Evolutionary conservation across 2,888 invertebrate genomes (phyloP).

Genomic region (Trissolcus brochymenae): DNA sequence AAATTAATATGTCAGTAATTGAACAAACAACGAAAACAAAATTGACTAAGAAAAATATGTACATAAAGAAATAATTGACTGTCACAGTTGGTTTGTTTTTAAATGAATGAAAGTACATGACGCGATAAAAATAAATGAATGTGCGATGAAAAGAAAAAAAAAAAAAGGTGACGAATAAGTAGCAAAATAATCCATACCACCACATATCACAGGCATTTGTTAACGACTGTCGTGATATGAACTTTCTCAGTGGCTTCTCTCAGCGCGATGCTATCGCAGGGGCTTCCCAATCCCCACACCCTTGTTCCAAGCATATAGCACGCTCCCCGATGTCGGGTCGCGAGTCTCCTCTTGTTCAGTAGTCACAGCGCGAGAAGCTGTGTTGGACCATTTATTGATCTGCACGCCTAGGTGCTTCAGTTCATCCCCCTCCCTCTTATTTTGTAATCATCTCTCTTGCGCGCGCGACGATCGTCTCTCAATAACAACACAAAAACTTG

Average conservation of each 20-base stretch:
- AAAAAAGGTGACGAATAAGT: slow-evolving; percentile 2
- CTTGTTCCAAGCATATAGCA: slow-evolving; percentile 62
- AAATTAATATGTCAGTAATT: slow-evolving; percentile 9
- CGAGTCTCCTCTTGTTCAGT: slow-evolving; percentile 61
- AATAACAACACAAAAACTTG: no score
- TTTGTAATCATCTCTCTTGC: neutral
- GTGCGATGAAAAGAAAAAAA: neutral
- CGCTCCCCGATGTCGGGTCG: no score
- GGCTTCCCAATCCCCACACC: slow-evolving; percentile 66
- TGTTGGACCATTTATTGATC: slow-evolving; percentile 69
- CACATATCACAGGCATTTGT: slow-evolving; percentile 64
- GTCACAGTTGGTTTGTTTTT: neutral
- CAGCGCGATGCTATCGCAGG: slow-evolving; percentile 65
- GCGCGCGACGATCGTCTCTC: no score
- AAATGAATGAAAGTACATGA: slow-evolving; percentile 2
- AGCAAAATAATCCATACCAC: slow-evolving; percentile 58
- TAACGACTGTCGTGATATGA: slow-evolving; percentile 66
- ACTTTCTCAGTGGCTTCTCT: slow-evolving; percentile 71
- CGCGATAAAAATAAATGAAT: slow-evolving; percentile 10
- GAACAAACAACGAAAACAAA: neutral
- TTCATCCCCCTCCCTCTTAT: slow-evolving; percentile 19
- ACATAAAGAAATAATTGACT: no score
- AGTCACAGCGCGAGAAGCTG: slow-evolving; percentile 69
- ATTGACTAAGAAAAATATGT: no score
- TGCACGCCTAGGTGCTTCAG: slow-evolving; percentile 36